Percentiles rank a stretch among this genome's conserved stretches.
phyloP scores from a whole-genome alignment of 2,113 vertebrate genomes.

The Desmodus rotundus region DNA sequence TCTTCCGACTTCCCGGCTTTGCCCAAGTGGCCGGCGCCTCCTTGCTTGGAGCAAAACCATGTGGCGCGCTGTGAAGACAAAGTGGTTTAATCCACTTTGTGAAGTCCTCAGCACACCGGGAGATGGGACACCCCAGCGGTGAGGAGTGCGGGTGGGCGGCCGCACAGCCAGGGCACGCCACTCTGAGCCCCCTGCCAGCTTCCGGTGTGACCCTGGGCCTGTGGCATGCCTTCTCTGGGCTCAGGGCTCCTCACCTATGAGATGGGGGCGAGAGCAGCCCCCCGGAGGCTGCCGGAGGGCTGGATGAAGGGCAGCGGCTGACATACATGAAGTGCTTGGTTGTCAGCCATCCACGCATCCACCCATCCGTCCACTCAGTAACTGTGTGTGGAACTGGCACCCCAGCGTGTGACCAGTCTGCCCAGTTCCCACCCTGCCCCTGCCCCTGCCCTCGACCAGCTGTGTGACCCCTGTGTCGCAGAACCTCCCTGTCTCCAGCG shows the following conservation, averaged over 20 bases:
- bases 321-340: too few relatives aligned
- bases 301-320: too few relatives aligned
- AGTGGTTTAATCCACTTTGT: accelerated
- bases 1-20: not conserved
- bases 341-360: accelerated
- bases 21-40: not conserved
- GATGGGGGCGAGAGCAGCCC: accelerated
- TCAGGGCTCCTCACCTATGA: not conserved
- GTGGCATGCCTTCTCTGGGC: not conserved
- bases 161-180: not conserved
- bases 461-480: not conserved
- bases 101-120: too few relatives aligned
- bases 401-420: accelerated
- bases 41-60: not conserved
- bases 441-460: not conserved
- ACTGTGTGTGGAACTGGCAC: accelerated
- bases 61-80: not conserved
- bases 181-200: not conserved
- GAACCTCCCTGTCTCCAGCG: not conserved
- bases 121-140: accelerated
- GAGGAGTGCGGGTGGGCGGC: not conserved
- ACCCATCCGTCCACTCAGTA: too few relatives aligned
- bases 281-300: accelerated
- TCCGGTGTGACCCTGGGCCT: not conserved
- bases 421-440: accelerated